Evolutionary conservation across 2,888 invertebrate species (phyloP).

Genomic region (Stomorhina lunata): DNA sequence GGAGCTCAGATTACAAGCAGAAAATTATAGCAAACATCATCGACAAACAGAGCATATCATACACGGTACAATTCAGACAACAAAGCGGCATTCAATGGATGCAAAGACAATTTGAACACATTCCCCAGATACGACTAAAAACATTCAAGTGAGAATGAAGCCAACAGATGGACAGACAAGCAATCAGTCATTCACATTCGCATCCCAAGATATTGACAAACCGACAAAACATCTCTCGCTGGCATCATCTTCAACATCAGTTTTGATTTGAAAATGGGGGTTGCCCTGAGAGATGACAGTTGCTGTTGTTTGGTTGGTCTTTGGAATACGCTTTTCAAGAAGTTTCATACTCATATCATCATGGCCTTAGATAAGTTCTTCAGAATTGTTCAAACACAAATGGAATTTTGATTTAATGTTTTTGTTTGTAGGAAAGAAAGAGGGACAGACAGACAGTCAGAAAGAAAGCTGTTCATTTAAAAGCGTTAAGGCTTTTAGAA

Average conservation of each 20-base stretch:
- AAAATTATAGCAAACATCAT: slow-evolving; percentile 53
- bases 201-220: background rate
- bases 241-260: slow-evolving; percentile 15
- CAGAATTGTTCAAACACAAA: no score
- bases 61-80: slow-evolving; percentile 4
- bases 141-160: no score
- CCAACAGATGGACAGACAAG: background rate
- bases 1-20: slow-evolving; percentile 66
- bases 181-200: background rate
- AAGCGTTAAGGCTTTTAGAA: slow-evolving; percentile 49
- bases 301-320: slow-evolving; percentile 24
- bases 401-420: no score
- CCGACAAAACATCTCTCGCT: background rate
- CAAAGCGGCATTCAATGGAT: slow-evolving; percentile 49
- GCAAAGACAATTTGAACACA: slow-evolving; percentile 12
- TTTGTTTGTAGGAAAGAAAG: no score
- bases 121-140: no score
- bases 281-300: slow-evolving; percentile 65
- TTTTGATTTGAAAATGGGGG: slow-evolving; percentile 43
- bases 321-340: no score
- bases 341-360: no score
- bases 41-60: slow-evolving; percentile 58
- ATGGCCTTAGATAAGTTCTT: no score
- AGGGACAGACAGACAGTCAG: no score
- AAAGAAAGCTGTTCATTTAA: slow-evolving; percentile 35